A percentile compares a stretch with the other conserved stretches of the same genome.
Conservation (phyloP, 2,113 vertebrate species). For the Eudyptes chrysolophus region DNA sequence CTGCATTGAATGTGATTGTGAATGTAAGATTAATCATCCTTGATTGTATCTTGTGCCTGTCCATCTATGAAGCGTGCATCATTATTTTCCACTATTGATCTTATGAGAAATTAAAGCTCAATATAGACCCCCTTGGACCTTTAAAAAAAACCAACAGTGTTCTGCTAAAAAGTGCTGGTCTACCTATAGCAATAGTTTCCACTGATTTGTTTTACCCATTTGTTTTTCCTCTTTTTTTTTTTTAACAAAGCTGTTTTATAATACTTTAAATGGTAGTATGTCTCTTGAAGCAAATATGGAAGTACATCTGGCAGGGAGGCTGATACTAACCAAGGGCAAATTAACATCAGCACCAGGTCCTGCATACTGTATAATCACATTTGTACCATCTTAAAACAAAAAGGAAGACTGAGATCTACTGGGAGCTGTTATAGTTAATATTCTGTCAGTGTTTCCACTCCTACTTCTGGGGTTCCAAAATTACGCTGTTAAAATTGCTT, state of each 20-base stretch:
- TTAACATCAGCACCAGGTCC: not conserved
- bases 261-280: not conserved
- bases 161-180: not conserved
- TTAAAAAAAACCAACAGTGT: not conserved
- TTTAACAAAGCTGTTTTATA: not conserved
- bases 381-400: not conserved
- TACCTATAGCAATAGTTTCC: not conserved
- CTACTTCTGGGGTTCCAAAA: not conserved
- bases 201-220: not conserved
- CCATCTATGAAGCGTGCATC: not conserved
- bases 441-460: not conserved
- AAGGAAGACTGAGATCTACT: not conserved
- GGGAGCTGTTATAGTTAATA: not conserved
- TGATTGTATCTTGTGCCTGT: not conserved
- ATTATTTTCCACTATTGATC: not conserved
- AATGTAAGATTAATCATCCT: not conserved
- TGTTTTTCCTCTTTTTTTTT: not conserved
- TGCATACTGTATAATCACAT: not conserved
- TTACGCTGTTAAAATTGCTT: constrained; percentile 2
- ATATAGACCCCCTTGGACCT: not conserved
- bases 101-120: not conserved
- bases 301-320: not conserved
- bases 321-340: not conserved
- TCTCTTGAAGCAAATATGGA: not conserved
- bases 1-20: not conserved